Percentiles rank a stretch among this genome's conserved stretches.
phyloP scores from a whole-genome alignment of 2,888 invertebrate species.

The Eledona agricola region DNA sequence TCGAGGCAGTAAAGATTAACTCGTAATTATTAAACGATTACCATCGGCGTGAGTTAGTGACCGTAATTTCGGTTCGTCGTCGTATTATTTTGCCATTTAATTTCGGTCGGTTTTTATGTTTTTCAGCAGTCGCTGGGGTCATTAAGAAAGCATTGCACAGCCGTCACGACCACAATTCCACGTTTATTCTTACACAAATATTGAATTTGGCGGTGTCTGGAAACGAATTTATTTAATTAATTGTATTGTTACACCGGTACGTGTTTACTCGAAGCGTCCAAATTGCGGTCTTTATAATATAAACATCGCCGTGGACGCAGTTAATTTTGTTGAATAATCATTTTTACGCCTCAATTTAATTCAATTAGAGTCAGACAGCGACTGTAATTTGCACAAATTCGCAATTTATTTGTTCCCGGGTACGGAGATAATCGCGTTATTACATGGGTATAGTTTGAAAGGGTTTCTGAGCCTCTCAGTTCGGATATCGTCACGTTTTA shows the following conservation, averaged over 20 bases:
- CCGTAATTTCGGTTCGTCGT: too few relatives aligned
- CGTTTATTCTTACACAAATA: constrained; percentile 31
- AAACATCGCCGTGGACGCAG: constrained; percentile 23
- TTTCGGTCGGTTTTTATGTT: too few relatives aligned
- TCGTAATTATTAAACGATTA: too few relatives aligned
- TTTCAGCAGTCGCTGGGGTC: background rate
- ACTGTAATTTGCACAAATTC: constrained; percentile 30
- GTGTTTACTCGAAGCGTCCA: constrained; percentile 36
- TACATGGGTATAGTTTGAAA: constrained; percentile 16
- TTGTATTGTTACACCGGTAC: constrained; percentile 34
- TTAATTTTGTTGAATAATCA: constrained; percentile 35
- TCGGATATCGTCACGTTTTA: too few relatives aligned
- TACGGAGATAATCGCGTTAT: constrained; percentile 19
- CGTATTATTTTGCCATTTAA: too few relatives aligned
- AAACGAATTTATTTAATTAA: constrained; percentile 36
- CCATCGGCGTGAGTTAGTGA: too few relatives aligned
- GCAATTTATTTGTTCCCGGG: constrained; percentile 21
- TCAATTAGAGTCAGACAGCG: constrained; percentile 21
- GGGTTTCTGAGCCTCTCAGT: too few relatives aligned
- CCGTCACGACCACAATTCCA: constrained; percentile 8
- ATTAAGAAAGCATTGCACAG: constrained; percentile 1
- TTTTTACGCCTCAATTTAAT: constrained; percentile 34
- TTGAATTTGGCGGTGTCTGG: constrained; percentile 30
- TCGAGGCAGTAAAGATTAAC: too few relatives aligned
- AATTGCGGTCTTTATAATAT: constrained; percentile 33